A percentile compares a stretch with the other conserved stretches of the same genome.
Evolutionary conservation across 1,140 invertebrate genomes (phyloP).

Genomic region (Euura lappo): DNA sequence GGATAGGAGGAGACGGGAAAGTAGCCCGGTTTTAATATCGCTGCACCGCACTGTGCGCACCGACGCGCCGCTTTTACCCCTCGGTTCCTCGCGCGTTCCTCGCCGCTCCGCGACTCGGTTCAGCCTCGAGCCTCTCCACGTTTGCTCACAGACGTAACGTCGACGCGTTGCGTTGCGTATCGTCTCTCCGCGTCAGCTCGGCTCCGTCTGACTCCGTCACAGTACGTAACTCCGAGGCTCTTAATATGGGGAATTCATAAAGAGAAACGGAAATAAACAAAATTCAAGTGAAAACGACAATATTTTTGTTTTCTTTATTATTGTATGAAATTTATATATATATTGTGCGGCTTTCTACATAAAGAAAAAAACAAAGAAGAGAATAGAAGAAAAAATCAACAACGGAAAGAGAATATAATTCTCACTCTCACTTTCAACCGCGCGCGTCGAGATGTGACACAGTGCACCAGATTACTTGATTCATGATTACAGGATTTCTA

Average conservation of each 20-base stretch:
- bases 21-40: too few relatives aligned
- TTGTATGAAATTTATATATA: neutral
- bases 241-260: neutral
- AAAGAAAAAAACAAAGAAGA: neutral
- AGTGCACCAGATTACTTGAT: too few relatives aligned
- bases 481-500: too few relatives aligned
- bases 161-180: too few relatives aligned
- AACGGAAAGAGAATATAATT: neutral
- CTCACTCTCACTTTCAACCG: neutral
- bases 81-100: too few relatives aligned
- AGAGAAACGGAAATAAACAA: neutral
- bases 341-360: neutral
- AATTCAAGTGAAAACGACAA: neutral
- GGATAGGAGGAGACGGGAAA: too few relatives aligned
- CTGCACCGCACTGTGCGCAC: neutral
- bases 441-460: too few relatives aligned
- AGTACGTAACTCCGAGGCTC: neutral
- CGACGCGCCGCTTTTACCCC: neutral
- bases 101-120: neutral
- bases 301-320: neutral
- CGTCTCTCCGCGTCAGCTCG: too few relatives aligned
- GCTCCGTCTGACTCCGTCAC: neutral
- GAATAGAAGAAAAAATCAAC: neutral
- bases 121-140: conserved; percentile 35
- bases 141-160: conserved; percentile 34